Percentiles rank a stretch among this genome's conserved stretches.
Evolutionary conservation across 2,113 vertebrate genomes (phyloP).

Genomic region (Acanthisitta chloris): DNA sequence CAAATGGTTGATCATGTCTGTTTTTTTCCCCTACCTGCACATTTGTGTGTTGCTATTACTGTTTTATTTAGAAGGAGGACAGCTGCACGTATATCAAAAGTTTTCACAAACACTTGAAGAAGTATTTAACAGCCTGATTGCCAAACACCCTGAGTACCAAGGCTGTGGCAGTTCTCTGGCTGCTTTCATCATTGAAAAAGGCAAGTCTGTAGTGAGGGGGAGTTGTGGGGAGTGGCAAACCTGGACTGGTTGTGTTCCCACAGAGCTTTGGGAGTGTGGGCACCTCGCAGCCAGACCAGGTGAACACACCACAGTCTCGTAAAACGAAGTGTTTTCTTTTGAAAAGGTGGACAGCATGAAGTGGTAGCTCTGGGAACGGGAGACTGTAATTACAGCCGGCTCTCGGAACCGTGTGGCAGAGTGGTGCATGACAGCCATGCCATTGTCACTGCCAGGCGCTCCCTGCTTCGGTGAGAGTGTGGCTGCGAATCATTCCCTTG

Average conservation of each 20-base stretch:
- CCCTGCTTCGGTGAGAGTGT: slow-evolving; percentile 83
- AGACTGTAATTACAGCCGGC: slow-evolving; percentile 79
- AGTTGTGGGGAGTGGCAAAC: background rate
- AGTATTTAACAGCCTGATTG: slow-evolving; percentile 77
- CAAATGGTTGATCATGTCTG: background rate
- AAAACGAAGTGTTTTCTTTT: background rate
- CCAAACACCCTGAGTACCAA: slow-evolving; percentile 73
- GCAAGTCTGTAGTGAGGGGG: slow-evolving; percentile 67
- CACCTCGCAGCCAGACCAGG: background rate
- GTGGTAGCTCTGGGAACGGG: slow-evolving; percentile 92
- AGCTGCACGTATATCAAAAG: slow-evolving; percentile 60
- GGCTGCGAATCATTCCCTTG: background rate
- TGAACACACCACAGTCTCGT: accelerated
- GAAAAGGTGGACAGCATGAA: slow-evolving; percentile 76
- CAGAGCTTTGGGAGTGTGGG: background rate
- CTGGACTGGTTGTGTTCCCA: background rate
- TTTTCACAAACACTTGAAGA: slow-evolving; percentile 75
- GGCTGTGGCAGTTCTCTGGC: slow-evolving; percentile 82
- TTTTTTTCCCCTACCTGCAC: accelerated
- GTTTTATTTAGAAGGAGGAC: slow-evolving; percentile 71
- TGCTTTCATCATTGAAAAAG: slow-evolving; percentile 87
- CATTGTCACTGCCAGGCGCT: slow-evolving; percentile 86
- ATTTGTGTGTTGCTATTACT: background rate
- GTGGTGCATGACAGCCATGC: slow-evolving; percentile 89
- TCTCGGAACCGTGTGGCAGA: slow-evolving; percentile 73